Base-by-base conservation (phyloP, 2,113 vertebrate genomes). In the Murina feae region DNA sequence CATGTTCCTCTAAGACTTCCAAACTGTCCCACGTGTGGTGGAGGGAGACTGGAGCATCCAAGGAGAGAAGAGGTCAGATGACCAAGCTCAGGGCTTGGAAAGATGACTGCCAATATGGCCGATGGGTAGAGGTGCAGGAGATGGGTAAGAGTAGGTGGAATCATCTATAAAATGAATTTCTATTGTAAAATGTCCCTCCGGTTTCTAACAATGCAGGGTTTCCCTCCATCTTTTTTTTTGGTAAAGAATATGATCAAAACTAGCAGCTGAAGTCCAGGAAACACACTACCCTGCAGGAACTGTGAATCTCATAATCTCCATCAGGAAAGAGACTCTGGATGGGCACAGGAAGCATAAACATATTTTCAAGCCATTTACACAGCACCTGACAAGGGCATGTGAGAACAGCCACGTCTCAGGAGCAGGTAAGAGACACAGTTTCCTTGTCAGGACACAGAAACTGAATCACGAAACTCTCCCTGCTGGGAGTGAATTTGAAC, bases 301-400 rank as follows among this genome's bases (percentile, higher is more conserved):
- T 83, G 81, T 96, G 96, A 97, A 97, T 92, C 88, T 85, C 95
- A 92, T 58, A 37, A 14, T 88, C 78, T 95, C 78, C 81, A 90
- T 84, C 93, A 91, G 84, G 92, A 96, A 93, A 94, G 35, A 0
- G 6, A 96, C 83, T 81, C 66, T 37, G 84, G 89, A 95, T 76
- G 90, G 90, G 92, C 93, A 83, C 25, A 81, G 37, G 89, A 96
- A 84, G 72, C 86, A 96, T 60, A 94, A 94, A 63, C 12, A 0
- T 86, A 69, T 91, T 97, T 98, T 88, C 78, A 95, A 96, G 93
- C 4, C 93, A 97, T 81, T 95, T 95, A 86, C 95, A 88, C 1
- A 96, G 92, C 93, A 96, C 25, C 55, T 23, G 90, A 96, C 84
- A 80, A 90, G 82, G 96, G 90, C 90, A 95, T 1, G 1, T 94